A percentile compares a stretch with the other conserved stretches of the same genome.
Conservation (phyloP, 2,113 vertebrate species). For the Natator depressus region DNA sequence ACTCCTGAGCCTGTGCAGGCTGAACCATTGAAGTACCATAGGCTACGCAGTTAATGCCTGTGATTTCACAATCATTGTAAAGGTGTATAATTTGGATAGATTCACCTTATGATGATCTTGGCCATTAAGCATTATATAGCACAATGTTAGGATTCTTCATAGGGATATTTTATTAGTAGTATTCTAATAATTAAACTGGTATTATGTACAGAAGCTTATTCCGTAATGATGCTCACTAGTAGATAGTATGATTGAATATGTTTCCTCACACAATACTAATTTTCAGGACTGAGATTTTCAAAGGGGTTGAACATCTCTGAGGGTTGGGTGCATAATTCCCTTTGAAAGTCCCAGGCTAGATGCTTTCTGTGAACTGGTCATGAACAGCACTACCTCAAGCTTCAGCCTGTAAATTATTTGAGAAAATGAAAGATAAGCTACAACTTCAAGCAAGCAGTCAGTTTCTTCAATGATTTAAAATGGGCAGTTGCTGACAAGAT, state of each 20-base stretch:
- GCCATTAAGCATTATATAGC: no score
- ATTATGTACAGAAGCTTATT: not conserved
- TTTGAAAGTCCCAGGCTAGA: not conserved
- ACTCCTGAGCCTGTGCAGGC: not conserved
- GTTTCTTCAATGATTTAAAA: not conserved
- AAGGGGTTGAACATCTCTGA: not conserved
- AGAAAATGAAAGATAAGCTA: not conserved
- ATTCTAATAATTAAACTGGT: not conserved
- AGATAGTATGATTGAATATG: not conserved
- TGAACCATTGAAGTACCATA: not conserved
- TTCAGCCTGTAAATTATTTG: not conserved
- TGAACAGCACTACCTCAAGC: not conserved
- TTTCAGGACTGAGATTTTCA: conserved; percentile 9
- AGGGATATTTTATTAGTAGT: not conserved
- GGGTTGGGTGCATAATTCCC: not conserved
- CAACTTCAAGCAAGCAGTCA: not conserved
- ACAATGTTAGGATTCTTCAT: not conserved
- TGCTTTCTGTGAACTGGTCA: not conserved
- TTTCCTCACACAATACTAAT: not conserved
- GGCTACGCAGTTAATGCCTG: not conserved
- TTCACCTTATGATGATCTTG: not conserved
- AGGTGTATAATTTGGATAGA: not conserved
- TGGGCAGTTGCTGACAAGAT: not conserved
- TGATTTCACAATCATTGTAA: not conserved
- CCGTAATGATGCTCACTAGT: not conserved